Conservation (phyloP, 2,888 invertebrate genomes). For the Steinernema carpocapsae region DNA sequence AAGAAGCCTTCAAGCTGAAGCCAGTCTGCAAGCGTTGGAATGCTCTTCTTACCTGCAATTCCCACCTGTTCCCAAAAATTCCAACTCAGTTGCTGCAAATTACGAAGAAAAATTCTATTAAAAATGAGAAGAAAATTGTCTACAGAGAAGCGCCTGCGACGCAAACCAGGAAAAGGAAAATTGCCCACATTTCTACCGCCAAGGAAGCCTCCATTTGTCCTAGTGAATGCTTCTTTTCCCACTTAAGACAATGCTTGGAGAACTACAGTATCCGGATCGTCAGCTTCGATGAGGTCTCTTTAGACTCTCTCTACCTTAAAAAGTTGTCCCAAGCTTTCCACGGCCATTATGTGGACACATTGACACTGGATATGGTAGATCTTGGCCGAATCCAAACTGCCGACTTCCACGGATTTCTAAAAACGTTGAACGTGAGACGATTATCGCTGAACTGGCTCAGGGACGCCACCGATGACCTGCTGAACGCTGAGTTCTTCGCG, state of each 20-base stretch:
- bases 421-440: neutral
- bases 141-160: neutral
- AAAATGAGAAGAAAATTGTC: neutral
- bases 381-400: neutral
- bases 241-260: neutral
- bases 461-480: neutral
- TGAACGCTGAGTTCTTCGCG: neutral
- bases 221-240: neutral
- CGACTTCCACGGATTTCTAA: neutral
- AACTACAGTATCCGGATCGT: neutral
- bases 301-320: neutral
- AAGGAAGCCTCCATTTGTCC: neutral
- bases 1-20: constrained; percentile 10
- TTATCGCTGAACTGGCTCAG: constrained; percentile 3
- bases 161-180: neutral
- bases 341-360: neutral
- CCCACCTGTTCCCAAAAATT: neutral
- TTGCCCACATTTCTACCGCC: neutral
- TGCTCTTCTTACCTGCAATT: neutral
- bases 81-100: neutral
- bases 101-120: neutral
- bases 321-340: neutral
- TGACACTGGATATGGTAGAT: neutral
- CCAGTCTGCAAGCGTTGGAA: neutral
- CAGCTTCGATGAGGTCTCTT: neutral